Conservation (phyloP, 35 echinoderm and acorn worm genomes). For the Ptychodera flava region DNA sequence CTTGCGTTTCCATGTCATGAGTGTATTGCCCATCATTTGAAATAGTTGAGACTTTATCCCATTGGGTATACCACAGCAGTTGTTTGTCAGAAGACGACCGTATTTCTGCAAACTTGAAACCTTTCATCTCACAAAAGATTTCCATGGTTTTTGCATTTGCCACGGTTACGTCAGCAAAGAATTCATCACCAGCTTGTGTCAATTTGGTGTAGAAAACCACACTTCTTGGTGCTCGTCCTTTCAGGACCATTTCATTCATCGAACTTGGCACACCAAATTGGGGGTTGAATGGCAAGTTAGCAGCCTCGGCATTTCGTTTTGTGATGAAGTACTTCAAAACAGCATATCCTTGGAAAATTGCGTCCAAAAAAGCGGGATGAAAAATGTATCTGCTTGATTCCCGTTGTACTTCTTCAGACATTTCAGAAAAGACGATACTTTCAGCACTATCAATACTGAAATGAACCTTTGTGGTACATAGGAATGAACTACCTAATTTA, state of each 20-base stretch:
- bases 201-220: conserved; percentile 70
- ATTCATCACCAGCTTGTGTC: conserved; percentile 26
- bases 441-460: conserved; percentile 90
- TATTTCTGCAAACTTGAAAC: neutral
- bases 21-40: neutral
- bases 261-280: conserved; percentile 84
- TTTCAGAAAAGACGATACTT: conserved; percentile 68
- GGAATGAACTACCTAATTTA: conserved; percentile 76
- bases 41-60: neutral
- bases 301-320: conserved; percentile 56
- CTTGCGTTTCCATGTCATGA: neutral
- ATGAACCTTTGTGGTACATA: conserved; percentile 67
- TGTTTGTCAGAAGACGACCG: neutral
- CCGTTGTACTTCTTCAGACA: conserved; percentile 60
- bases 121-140: conserved; percentile 60
- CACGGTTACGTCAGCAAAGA: conserved; percentile 56
- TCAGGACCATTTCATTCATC: conserved; percentile 59
- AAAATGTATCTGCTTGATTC: conserved; percentile 77
- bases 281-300: conserved; percentile 49
- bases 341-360: conserved; percentile 84
- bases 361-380: conserved; percentile 87
- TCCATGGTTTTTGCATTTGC: conserved; percentile 79
- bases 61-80: neutral
- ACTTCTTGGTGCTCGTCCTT: conserved; percentile 62
- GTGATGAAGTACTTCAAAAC: conserved; percentile 80